Evolutionary conservation across 2,113 vertebrate genomes (phyloP).

Genomic region (Arothron firmamentum): DNA sequence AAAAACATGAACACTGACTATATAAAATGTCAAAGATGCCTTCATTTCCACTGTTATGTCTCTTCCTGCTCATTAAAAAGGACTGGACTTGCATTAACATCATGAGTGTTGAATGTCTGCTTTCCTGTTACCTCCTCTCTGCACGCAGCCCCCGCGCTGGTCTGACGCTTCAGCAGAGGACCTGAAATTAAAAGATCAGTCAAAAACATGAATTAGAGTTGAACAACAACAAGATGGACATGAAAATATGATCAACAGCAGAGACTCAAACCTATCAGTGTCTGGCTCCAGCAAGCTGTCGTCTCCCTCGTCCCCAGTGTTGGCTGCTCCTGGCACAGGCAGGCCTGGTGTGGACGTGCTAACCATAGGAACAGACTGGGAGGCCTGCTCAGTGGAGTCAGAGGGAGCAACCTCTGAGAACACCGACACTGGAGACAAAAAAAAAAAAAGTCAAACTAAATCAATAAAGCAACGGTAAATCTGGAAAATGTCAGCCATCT

Average conservation of each 20-base stretch:
- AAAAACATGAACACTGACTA: not conserved
- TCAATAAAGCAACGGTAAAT: not conserved
- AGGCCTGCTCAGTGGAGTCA: slow-evolving; percentile 84
- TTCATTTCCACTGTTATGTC: not conserved
- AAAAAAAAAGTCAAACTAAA: not conserved
- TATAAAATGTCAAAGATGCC: slow-evolving; percentile 10
- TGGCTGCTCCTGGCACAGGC: slow-evolving; percentile 74
- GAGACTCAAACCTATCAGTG: slow-evolving; percentile 81
- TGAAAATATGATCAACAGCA: not conserved
- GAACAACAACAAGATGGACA: not conserved
- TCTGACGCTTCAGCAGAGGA: slow-evolving; percentile 80
- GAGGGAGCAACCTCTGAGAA: slow-evolving; percentile 83
- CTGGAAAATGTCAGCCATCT: not conserved
- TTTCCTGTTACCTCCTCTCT: slow-evolving; percentile 79
- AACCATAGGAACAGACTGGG: slow-evolving; percentile 94
- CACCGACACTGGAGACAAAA: slow-evolving; percentile 68
- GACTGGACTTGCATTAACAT: slow-evolving; percentile 75
- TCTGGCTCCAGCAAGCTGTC: slow-evolving; percentile 88
- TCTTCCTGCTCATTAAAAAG: no score
- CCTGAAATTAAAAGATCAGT: slow-evolving; percentile 33
- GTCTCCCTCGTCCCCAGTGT: slow-evolving; percentile 82
- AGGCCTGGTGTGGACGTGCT: slow-evolving; percentile 86
- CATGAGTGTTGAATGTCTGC: slow-evolving; percentile 74
- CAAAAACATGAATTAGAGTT: not conserved
- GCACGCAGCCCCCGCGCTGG: slow-evolving; percentile 81